Conservation (phyloP, 2,797 vertebrate species). For the Neopelma chrysocephalum region DNA sequence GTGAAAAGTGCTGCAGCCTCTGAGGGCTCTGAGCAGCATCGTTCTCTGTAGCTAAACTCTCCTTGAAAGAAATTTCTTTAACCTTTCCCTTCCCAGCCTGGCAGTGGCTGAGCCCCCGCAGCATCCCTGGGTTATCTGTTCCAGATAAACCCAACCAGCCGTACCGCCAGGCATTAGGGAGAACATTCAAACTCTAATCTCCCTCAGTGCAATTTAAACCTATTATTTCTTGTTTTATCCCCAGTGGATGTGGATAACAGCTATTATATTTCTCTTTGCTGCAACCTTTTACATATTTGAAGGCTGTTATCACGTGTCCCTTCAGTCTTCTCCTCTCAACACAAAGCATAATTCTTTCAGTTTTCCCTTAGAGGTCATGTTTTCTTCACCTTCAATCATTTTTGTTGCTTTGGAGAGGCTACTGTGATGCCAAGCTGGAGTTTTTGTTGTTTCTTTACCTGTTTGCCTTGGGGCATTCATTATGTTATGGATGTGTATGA, state of each 20-base stretch:
- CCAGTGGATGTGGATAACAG: constrained; percentile 22
- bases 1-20: not conserved
- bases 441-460: constrained; percentile 38
- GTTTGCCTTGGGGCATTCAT: constrained; percentile 12
- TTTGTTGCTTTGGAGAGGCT: constrained; percentile 28
- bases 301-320: constrained; percentile 25
- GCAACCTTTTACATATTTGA: constrained; percentile 55
- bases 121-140: constrained; percentile 24
- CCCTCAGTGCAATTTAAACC: constrained; percentile 53
- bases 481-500: not conserved
- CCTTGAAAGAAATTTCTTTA: constrained; percentile 33
- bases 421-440: not conserved
- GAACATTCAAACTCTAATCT: constrained; percentile 44
- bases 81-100: not conserved
- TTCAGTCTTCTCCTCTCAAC: constrained; percentile 3
- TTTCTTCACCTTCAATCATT: not conserved
- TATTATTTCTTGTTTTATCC: constrained; percentile 63
- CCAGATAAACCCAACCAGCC: not conserved
- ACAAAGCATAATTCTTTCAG: constrained; percentile 28
- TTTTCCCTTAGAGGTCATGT: constrained; percentile 30
- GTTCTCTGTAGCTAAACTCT: not conserved
- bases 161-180: not conserved
- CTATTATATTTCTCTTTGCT: constrained; percentile 58
- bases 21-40: not conserved
- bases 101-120: not conserved